A percentile compares a stretch with the other conserved stretches of the same genome.
Conservation (phyloP, 2,888 invertebrate genomes). For the Petrolisthes cinctipes region DNA sequence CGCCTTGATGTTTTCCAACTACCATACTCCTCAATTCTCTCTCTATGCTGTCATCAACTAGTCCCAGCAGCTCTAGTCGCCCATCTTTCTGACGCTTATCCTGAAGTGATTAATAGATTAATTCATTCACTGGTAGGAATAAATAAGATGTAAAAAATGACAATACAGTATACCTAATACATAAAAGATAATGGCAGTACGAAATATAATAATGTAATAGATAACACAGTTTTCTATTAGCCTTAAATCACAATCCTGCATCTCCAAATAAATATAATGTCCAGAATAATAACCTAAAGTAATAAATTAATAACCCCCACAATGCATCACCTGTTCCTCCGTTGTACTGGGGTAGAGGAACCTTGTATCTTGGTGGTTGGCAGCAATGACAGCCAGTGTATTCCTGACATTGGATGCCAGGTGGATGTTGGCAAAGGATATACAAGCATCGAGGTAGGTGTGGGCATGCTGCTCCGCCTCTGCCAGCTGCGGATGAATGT, state of each 20-base stretch:
- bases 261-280: no score
- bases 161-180: no score
- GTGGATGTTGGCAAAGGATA: constrained; percentile 63
- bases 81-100: constrained; percentile 62
- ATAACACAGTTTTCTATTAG: no score
- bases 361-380: constrained; percentile 59
- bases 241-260: no score
- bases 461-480: constrained; percentile 37
- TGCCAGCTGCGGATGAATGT: constrained; percentile 61
- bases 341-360: constrained; percentile 53
- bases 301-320: no score
- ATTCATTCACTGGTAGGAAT: no score
- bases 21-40: constrained; percentile 52
- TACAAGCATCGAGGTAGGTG: constrained; percentile 51
- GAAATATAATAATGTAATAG: no score
- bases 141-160: no score
- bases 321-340: no score
- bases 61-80: constrained; percentile 54
- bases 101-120: constrained; percentile 19
- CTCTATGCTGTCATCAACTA: constrained; percentile 58
- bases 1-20: neutral
- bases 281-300: no score
- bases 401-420: constrained; percentile 59
- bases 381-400: constrained; percentile 60
- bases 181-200: no score